A percentile compares a stretch with the other conserved stretches of the same genome.
phyloP scores from a whole-genome alignment of 2,113 vertebrate species.

The Trematomus loennbergii region DNA sequence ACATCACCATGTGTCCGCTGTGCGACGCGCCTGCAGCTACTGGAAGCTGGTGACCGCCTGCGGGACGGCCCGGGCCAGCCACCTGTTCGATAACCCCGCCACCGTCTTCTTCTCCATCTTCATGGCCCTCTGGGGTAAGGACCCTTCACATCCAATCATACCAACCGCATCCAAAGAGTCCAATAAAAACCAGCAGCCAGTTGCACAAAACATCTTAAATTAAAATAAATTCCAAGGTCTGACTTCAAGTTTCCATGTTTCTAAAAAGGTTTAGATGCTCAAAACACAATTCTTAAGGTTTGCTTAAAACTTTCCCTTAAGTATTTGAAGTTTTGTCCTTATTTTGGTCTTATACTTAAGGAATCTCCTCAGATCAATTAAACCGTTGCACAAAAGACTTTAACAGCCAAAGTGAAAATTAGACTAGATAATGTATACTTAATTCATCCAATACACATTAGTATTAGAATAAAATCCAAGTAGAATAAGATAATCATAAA shows the following conservation, averaged over 20 bases:
- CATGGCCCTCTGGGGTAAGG: conserved; percentile 98
- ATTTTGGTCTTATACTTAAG: neutral
- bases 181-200: neutral
- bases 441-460: no score
- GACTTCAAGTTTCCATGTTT: no score
- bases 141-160: neutral
- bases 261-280: no score
- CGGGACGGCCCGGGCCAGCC: conserved; percentile 94
- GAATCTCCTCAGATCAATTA: neutral
- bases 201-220: no score
- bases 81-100: conserved; percentile 97
- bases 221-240: no score
- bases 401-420: no score
- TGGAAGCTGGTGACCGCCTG: conserved; percentile 95
- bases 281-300: neutral
- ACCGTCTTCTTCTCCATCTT: conserved; percentile 98
- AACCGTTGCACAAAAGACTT: neutral
- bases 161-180: neutral
- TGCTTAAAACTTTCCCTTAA: neutral
- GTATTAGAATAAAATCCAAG: no score
- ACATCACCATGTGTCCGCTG: conserved; percentile 98
- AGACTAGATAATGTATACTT: no score
- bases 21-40: conserved; percentile 96
- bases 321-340: neutral
- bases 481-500: no score